Evolutionary conservation across 2,888 invertebrate species (phyloP), one percentile per base, ranked within the genome.

Genomic region (Apamea monoglypha): DNA sequence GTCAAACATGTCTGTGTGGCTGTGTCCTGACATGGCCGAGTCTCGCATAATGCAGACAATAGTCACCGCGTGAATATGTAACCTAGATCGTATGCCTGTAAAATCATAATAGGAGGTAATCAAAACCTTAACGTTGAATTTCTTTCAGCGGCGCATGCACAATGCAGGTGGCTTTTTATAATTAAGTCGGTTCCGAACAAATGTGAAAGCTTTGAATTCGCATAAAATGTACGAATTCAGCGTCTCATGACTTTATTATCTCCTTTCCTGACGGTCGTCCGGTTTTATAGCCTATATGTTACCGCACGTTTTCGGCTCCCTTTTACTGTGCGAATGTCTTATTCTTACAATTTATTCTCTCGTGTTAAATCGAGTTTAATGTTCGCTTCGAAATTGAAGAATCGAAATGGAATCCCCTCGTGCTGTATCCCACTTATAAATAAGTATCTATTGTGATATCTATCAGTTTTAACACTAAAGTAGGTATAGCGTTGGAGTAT

Each of bases 181-280:
- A 86, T 80, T 72, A 76, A 75, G 63, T 73, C 73, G 53, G 78
- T 78, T 72, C 80, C 70, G 70, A 72, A 81, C 78, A 76, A 85
- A 84, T 82, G 84, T 82, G 82, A 82, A 86, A 82, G 83, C 79
- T 78, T 81, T 86, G 67, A 80, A 86, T 86, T 81, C 75, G 44
- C 78, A 69, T 84, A 79, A 86, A 87, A 81, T 71, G 77, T 75
- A 72, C 69, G 77, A 86, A 82, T 82, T 83, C 61, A 76, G 70
- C 40, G 71, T 78, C 79, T 78, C 81, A 83, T 84, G 85, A 80
- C 84, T 83, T 83, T 88, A 87, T 86, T 88, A 86, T 85, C 81
- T 84, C 84, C 79, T 86, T 86, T 81, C 72, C 81, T 79, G 86
- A 80, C 80, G 72, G 85, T 80, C 86, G 86, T 83, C 84, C 79